Conservation (phyloP, 2,888 invertebrate genomes). For the Agonopterix alstromeriana region DNA sequence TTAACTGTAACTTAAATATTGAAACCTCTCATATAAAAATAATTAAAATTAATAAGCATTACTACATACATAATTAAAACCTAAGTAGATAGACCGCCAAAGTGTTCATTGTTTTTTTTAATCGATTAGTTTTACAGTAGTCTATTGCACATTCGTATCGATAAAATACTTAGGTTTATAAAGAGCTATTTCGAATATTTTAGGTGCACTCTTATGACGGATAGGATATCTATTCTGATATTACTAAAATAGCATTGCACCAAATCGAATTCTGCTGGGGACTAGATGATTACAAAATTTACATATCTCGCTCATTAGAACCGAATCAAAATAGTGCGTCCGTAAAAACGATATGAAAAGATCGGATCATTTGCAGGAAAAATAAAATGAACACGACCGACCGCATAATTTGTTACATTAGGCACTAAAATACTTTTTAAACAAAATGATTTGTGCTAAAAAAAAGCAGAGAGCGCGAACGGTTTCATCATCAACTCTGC, state of each 20-base stretch:
- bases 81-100: slow-evolving; percentile 72
- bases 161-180: not conserved
- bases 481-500: too few relatives aligned
- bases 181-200: not conserved
- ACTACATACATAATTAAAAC: slow-evolving; percentile 45
- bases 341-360: not conserved
- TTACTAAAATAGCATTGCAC: slow-evolving; percentile 21
- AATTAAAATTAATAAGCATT: slow-evolving; percentile 51
- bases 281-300: slow-evolving; percentile 22
- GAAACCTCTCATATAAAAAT: slow-evolving; percentile 71
- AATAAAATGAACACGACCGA: too few relatives aligned
- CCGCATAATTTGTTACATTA: too few relatives aligned
- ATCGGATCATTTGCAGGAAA: too few relatives aligned
- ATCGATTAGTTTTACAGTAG: slow-evolving; percentile 7
- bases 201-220: slow-evolving; percentile 5
- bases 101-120: slow-evolving; percentile 41
- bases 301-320: not conserved
- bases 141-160: slow-evolving; percentile 19
- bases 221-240: slow-evolving; percentile 9
- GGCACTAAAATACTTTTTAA: too few relatives aligned
- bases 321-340: not conserved
- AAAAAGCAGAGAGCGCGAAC: too few relatives aligned
- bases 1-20: slow-evolving; percentile 68
- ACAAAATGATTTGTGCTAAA: too few relatives aligned
- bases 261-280: slow-evolving; percentile 22